A percentile compares a stretch with the other conserved stretches of the same genome.
Evolutionary conservation across 2,113 vertebrate genomes (phyloP).

Genomic region (Xiphophorus hellerii): DNA sequence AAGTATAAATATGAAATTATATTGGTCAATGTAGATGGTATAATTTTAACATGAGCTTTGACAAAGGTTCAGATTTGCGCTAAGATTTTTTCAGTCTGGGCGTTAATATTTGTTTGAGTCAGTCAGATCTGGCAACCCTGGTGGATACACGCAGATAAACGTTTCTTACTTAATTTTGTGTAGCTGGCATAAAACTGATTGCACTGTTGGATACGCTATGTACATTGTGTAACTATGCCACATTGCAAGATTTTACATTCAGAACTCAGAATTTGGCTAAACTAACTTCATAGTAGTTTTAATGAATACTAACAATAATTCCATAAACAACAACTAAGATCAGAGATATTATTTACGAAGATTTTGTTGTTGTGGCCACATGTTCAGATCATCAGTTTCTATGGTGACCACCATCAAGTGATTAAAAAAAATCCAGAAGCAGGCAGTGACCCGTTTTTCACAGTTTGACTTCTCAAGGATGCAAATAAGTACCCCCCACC

Average conservation of each 20-base stretch:
- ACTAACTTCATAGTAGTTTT: background rate
- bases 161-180: too few relatives aligned
- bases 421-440: constrained; percentile 57
- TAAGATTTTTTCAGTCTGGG: too few relatives aligned
- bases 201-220: background rate
- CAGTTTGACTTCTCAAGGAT: constrained; percentile 62
- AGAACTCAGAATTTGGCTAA: background rate
- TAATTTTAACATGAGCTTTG: too few relatives aligned
- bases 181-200: background rate
- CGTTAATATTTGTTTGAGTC: too few relatives aligned
- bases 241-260: background rate
- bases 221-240: background rate
- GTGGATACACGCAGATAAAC: background rate
- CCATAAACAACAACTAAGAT: background rate
- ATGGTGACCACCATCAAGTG: constrained; percentile 78
- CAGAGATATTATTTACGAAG: constrained; percentile 43
- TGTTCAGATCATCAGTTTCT: constrained; percentile 77
- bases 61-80: too few relatives aligned
- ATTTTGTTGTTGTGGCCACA: constrained; percentile 55
- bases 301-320: background rate
- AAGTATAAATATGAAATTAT: too few relatives aligned
- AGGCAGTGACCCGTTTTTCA: constrained; percentile 65
- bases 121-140: too few relatives aligned
- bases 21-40: too few relatives aligned
- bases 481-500: constrained; percentile 45